phyloP scores from a whole-genome alignment of 2,113 vertebrate species.

The Chlorocebus sabaeus region DNA sequence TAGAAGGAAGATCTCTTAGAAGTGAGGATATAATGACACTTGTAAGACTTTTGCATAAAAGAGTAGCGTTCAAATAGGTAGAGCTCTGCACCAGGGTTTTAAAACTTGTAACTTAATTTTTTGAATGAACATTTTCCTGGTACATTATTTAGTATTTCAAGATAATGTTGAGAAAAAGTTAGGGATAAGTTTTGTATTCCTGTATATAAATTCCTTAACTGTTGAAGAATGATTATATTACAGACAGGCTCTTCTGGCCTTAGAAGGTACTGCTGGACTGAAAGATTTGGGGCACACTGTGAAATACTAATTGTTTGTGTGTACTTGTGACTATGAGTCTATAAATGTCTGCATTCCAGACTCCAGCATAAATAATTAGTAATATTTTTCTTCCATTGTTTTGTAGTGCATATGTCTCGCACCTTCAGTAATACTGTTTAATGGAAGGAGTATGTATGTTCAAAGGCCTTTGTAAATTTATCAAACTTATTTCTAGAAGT shows the following conservation, averaged over 20 bases:
- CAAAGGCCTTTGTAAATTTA: conserved; percentile 19
- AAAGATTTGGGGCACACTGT: conserved; percentile 16
- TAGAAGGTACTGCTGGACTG: conserved; percentile 20
- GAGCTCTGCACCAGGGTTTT: neutral
- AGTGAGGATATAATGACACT: neutral
- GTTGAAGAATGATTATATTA: conserved; percentile 16
- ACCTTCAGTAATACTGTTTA: neutral
- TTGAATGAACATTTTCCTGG: neutral
- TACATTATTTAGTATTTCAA: conserved; percentile 24
- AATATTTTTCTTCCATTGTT: conserved; percentile 32
- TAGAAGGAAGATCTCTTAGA: neutral
- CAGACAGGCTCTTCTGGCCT: neutral
- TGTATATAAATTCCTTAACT: neutral
- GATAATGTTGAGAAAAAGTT: conserved; percentile 28
- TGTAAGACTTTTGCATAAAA: conserved; percentile 7
- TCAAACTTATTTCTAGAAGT: neutral
- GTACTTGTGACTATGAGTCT: conserved; percentile 2
- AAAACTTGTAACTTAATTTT: neutral
- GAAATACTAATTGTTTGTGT: conserved; percentile 37
- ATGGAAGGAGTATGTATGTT: neutral
- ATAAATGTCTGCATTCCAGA: conserved; percentile 27
- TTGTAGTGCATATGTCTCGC: neutral
- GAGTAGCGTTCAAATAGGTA: neutral
- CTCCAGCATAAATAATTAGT: conserved; percentile 24
- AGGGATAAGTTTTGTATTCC: neutral